A percentile compares a stretch with the other conserved stretches of the same genome.
Conservation (phyloP, 2,797 vertebrate genomes). For the Mus minutoides region DNA sequence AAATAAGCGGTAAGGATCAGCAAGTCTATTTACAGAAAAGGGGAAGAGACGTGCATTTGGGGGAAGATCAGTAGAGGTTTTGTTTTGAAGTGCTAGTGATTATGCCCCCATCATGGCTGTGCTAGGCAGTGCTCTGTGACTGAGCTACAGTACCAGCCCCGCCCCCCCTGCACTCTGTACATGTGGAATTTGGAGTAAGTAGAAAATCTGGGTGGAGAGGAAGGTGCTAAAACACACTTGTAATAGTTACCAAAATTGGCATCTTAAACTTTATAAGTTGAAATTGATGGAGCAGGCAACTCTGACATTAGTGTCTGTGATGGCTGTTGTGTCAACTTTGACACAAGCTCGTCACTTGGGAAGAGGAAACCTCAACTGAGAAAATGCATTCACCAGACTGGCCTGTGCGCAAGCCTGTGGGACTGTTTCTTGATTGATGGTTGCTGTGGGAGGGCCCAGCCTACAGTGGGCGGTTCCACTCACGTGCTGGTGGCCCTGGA, state of each 20-base stretch:
- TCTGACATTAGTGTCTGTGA: neutral
- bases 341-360: neutral
- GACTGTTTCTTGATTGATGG: neutral
- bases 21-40: neutral
- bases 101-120: accelerated
- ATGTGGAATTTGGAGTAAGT: neutral
- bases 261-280: neutral
- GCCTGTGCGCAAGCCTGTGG: neutral
- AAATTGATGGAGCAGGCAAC: neutral
- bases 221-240: neutral
- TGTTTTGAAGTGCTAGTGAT: neutral
- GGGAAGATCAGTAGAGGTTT: neutral
- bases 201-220: neutral
- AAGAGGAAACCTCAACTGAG: neutral
- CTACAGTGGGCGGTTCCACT: neutral
- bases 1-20: neutral
- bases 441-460: neutral
- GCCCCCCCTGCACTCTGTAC: neutral
- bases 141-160: neutral
- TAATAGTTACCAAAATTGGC: conserved; percentile 3
- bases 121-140: neutral
- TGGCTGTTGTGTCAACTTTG: neutral
- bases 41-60: neutral
- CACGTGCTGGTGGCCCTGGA: neutral
- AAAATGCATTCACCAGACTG: neutral